Base-by-base conservation (phyloP, 2,113 vertebrate species). In the Neolamprologus sp. region DNA sequence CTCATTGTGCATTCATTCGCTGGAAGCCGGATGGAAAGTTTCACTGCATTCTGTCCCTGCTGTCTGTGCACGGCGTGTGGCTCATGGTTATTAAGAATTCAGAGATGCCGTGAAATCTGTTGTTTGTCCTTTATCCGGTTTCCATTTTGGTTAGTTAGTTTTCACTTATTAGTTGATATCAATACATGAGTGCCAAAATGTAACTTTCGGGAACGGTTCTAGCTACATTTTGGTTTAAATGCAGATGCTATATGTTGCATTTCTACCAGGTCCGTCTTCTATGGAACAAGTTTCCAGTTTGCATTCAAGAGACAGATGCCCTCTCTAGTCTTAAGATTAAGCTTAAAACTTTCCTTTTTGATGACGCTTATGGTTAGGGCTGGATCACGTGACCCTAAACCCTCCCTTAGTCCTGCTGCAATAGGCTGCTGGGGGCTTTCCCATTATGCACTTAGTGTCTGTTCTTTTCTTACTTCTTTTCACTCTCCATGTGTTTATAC, bases 81-180 rank as follows among this genome's bases (percentile, higher is more conserved):
- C 21, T 37, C 53, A 40, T 89, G 54, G 78, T 85, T 89, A 83
- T 83, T 85, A 55, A 89, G 4, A 53, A 31, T 4, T 4, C 7
- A 33, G 7, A 54, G 28, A 26, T 53, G 14, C 7, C 7, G 8
- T 54, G 17, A 75, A 58, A 75, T 87, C 16, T 16, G 37, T 49
- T 75, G 54, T 51, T 90, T 87, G 14, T 9, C 26, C 10, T 16
- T 26, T 81, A 65, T 65, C 81, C 26, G 33, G 17, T 33, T 49
- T 78, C 45, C 26, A 12, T n/a, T 19, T 57, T 21, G 2, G 12
- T 35, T 55, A 23, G 6, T 57, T 55, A 17, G 9, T 53, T 78
- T 78, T 31, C 16, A 49, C 45, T 51, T 78, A 33, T 78, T 51
- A 51, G 45, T 6, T 78, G 5, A 31, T 78, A 51, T 47, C 40